These are phyloP conservation scores for Hemicentrotus pulcherrimus DNA, from an alignment of 35 echinoderm and acorn worm species.

Conservation along the genomic window DNA sequence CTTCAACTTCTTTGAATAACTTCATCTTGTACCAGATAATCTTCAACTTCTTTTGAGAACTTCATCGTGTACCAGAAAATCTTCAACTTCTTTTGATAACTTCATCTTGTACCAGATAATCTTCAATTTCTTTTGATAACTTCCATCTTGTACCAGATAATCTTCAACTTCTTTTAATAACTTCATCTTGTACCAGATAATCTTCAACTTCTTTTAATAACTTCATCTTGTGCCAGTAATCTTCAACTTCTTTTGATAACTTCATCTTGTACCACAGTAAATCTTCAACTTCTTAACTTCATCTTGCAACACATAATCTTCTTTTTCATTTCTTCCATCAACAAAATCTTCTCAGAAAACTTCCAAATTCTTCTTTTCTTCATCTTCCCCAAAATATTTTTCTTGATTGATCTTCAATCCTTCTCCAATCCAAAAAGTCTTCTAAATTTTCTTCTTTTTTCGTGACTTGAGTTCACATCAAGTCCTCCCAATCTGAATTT, in stretches of 20 bases:
- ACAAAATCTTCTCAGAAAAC: not conserved
- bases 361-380: not conserved
- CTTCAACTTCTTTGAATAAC: not conserved
- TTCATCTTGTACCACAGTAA: no score
- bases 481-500: not conserved
- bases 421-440: not conserved
- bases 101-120: not conserved
- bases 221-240: no score
- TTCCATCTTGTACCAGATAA: not conserved
- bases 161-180: not conserved
- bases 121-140: not conserved
- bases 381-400: not conserved
- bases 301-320: not conserved
- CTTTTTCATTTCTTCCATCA: slow-evolving; percentile 3
- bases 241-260: no score
- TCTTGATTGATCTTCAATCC: not conserved
- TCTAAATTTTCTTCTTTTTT: not conserved
- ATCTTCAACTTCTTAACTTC: not conserved
- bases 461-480: not conserved
- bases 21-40: not conserved
- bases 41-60: not conserved
- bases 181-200: not conserved
- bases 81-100: not conserved
- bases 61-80: not conserved
- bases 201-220: not conserved